phyloP scores from a whole-genome alignment of 92 coral and sea anemone species.

The Paragorgia papillata region DNA sequence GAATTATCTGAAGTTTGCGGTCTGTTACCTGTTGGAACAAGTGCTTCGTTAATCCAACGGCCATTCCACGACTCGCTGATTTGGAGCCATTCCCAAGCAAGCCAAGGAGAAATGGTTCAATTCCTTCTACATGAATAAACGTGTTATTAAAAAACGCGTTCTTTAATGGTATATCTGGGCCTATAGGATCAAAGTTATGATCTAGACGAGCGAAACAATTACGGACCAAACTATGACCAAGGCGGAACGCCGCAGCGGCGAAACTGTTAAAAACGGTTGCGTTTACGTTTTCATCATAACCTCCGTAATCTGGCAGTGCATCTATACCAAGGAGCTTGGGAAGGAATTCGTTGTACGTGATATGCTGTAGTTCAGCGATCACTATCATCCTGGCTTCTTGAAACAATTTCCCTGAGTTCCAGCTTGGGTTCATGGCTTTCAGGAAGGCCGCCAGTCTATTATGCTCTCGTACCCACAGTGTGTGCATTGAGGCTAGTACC shows the following conservation, averaged over 20 bases:
- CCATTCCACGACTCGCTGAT: constrained; percentile 68
- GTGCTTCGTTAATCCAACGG: constrained; percentile 84
- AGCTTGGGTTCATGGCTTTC: constrained; percentile 63
- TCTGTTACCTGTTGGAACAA: no score
- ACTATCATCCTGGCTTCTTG: constrained; percentile 94
- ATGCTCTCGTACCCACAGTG: constrained; percentile 93
- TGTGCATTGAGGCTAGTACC: constrained; percentile 91
- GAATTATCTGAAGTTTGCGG: no score
- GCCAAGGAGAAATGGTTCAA: constrained; percentile 88
- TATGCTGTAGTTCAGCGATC: constrained; percentile 90
- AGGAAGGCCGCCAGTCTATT: constrained; percentile 79
- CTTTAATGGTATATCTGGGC: constrained; percentile 74
- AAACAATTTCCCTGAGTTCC: constrained; percentile 74
- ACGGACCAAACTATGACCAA: constrained; percentile 91
- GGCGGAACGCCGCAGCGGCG: constrained; percentile 92
- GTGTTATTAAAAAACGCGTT: constrained; percentile 90
- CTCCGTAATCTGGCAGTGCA: constrained; percentile 67
- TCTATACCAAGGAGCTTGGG: constrained; percentile 80
- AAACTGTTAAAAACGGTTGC: constrained; percentile 82
- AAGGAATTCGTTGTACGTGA: constrained; percentile 77
- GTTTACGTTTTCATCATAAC: constrained; percentile 68
- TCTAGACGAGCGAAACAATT: constrained; percentile 76
- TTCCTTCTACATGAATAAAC: constrained; percentile 74
- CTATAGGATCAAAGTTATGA: constrained; percentile 81
- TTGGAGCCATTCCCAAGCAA: constrained; percentile 84